Conservation (phyloP, 1,140 invertebrate species). For the Episyrphus balteatus region DNA sequence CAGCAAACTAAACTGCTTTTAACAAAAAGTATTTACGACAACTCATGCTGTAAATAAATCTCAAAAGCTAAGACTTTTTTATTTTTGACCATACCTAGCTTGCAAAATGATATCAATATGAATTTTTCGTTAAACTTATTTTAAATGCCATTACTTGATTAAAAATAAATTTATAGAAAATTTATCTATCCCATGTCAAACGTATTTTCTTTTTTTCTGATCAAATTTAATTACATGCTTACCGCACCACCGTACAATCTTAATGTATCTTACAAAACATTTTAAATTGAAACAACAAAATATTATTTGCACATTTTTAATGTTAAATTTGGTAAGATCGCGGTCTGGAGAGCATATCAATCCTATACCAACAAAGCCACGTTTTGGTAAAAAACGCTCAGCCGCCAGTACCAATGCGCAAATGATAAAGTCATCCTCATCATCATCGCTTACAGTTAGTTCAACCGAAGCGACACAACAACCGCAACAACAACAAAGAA, state of each 20-base stretch:
- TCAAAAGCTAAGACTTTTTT: no score
- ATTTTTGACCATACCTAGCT: no score
- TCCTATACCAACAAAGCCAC: constrained; percentile 12
- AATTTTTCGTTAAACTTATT: no score
- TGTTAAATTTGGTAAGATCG: constrained; percentile 15
- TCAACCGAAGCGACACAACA: neutral
- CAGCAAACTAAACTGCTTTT: no score
- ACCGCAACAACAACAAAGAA: neutral
- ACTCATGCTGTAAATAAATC: no score
- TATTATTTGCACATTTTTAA: neutral
- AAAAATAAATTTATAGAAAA: neutral
- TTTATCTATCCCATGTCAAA: neutral
- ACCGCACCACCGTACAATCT: no score
- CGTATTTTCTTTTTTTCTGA: neutral
- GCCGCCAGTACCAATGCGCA: constrained; percentile 25
- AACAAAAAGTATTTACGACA: no score
- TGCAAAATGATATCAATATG: no score
- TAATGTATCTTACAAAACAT: neutral
- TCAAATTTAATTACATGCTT: neutral
- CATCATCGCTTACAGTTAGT: constrained; percentile 5
- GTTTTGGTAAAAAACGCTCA: constrained; percentile 30
- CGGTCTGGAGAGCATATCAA: constrained; percentile 31
- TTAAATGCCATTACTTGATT: no score
- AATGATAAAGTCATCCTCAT: constrained; percentile 21
- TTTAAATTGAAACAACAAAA: neutral